Base-by-base conservation (phyloP, 2,113 vertebrate species). In the Phainopepla nitens region DNA sequence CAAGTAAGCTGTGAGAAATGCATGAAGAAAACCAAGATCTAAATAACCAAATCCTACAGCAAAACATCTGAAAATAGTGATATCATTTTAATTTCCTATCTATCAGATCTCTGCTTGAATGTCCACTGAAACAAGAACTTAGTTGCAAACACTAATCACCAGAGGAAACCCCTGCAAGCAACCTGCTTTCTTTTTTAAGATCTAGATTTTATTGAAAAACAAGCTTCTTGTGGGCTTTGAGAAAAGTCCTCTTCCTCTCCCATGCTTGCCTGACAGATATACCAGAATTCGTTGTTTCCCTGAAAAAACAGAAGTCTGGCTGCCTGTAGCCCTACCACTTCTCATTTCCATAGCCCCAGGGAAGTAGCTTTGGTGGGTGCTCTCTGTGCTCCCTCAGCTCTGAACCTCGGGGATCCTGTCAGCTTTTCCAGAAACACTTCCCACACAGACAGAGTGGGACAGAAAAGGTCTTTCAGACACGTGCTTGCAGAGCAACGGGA, bases 391-490 rank as follows among this genome's bases (percentile, higher is more conserved):
- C 44, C 39, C 54, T 78, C 85, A 88, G 87, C 81, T 85, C 69
- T 58, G 57, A 91, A 92, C 21, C 15, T 62, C 2, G 0, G n/a
- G 41, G 27, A 90, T 68, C 47, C 49, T 58, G 33, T 65, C 56
- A 66, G 53, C 49, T 91, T 68, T 94, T 96, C 93, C 96, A 97
- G 91, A 86, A 97, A 95, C 95, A 92, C 96, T 97, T 97, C 95
- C 90, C 88, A 97, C 96, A 57, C 0, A 82, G 70, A 20, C 66
- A 93, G 91, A 95, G 64, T 6, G 60, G 73, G 91, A 77, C 80
- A 85, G 58, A 70, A 72, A n/a, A 94, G 54, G 87, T 70, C 82
- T 87, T 68, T 64, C 51, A 95, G 77, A 79, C 56, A 87, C 3
- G 7, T 33, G 66, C 91, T 69, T 68, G 29, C 27, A 94, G 69